phyloP scores from a whole-genome alignment of 2,797 vertebrate species.

The Acrossocheilus wenchowensis region DNA sequence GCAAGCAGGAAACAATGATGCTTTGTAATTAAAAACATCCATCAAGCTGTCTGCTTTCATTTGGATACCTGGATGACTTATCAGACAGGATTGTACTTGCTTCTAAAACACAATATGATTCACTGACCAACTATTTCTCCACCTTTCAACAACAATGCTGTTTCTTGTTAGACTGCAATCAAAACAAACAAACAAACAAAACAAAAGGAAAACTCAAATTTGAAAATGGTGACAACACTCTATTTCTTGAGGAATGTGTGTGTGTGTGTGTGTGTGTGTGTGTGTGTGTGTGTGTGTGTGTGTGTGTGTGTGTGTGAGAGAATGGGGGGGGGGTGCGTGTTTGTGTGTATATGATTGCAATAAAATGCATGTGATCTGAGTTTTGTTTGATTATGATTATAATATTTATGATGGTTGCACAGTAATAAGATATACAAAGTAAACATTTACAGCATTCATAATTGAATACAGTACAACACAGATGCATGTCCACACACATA shows the following conservation, averaged over 20 bases:
- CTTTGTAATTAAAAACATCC: conserved; percentile 68
- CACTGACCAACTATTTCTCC: conserved; percentile 57
- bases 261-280: too few species aligned
- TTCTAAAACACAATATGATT: conserved; percentile 54
- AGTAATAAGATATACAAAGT: background rate
- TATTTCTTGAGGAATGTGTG: background rate
- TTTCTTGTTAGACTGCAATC: background rate
- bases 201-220: background rate
- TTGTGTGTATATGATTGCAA: too few species aligned
- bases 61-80: conserved; percentile 32
- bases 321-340: too few species aligned
- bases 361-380: background rate
- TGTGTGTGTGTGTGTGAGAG: too few species aligned
- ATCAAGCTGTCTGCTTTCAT: conserved; percentile 62
- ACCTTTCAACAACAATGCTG: conserved; percentile 49
- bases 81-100: conserved; percentile 57
- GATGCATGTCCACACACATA: background rate
- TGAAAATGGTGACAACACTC: background rate
- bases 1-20: background rate
- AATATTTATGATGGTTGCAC: background rate
- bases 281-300: too few species aligned
- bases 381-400: background rate
- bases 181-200: background rate
- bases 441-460: background rate
- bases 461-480: background rate